Evolutionary conservation across 2,888 invertebrate genomes (phyloP).

Genomic region (Embidobia sp.): DNA sequence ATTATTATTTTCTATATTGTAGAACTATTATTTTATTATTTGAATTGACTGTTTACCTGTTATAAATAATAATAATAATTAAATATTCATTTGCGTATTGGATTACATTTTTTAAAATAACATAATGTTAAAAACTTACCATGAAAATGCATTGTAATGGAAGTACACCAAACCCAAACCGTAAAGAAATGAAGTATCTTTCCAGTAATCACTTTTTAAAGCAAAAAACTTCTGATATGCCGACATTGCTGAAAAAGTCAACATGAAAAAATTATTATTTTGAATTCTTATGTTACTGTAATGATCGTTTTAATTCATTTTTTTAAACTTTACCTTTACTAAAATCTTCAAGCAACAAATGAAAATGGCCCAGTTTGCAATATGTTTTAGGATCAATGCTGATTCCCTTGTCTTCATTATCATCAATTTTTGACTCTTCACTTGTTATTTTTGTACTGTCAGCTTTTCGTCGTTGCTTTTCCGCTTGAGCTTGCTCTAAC

Average conservation of each 20-base stretch:
- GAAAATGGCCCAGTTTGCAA: constrained; percentile 97
- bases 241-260: constrained; percentile 91
- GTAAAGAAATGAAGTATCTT: constrained; percentile 94
- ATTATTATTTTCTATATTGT: no score
- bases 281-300: not conserved
- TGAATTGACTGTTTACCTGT: no score
- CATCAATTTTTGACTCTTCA: constrained; percentile 73
- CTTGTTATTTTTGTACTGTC: constrained; percentile 76
- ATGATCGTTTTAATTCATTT: not conserved
- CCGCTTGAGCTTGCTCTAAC: constrained; percentile 89
- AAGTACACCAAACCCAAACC: constrained; percentile 98
- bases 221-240: constrained; percentile 97
- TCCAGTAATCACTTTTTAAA: constrained; percentile 91
- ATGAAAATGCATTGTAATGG: constrained; percentile 96
- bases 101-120: no score
- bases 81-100: no score
- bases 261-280: constrained; percentile 4
- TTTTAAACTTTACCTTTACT: constrained; percentile 89
- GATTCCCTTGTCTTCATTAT: constrained; percentile 85
- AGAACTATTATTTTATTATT: no score
- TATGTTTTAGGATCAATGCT: constrained; percentile 94
- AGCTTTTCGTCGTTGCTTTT: constrained; percentile 81
- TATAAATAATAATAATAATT: no score
- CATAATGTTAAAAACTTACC: no score
- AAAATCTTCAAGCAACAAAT: constrained; percentile 95